These are phyloP conservation scores for Rhabdomys pumilio DNA, from an alignment of 2,797 vertebrate species.

Conservation along the genomic window DNA sequence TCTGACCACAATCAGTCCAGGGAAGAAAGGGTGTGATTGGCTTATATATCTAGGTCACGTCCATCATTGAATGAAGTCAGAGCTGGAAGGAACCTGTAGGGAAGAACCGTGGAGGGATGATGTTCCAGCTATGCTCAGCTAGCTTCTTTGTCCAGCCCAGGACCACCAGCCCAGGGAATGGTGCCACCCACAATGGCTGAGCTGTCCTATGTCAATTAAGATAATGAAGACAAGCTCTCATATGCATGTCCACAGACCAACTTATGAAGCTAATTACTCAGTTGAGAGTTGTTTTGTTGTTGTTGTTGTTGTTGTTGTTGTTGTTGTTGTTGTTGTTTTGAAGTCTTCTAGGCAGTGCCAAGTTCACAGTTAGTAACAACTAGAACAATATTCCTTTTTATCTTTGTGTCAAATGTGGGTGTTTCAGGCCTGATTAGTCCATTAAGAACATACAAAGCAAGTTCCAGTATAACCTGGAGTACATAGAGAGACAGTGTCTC, in stretches of 20 bases:
- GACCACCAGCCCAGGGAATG: not conserved
- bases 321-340: too few species aligned
- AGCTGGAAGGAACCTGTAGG: not conserved
- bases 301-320: not conserved
- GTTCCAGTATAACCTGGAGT: not conserved
- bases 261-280: not conserved
- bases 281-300: not conserved
- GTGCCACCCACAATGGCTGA: not conserved
- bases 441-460: not conserved
- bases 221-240: not conserved
- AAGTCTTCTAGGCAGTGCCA: not conserved
- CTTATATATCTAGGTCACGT: not conserved
- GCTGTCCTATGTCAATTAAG: not conserved
- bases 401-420: too few species aligned
- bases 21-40: not conserved
- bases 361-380: not conserved
- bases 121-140: not conserved
- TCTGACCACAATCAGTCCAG: too few species aligned
- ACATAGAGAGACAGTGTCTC: not conserved
- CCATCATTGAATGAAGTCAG: not conserved
- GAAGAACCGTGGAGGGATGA: not conserved
- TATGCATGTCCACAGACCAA: not conserved
- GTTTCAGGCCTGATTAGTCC: too few species aligned
- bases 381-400: not conserved
- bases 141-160: not conserved